Percentiles rank a stretch among this genome's conserved stretches.
Evolutionary conservation across 2,888 invertebrate species (phyloP).

Genomic region (Hydriomena furcata): DNA sequence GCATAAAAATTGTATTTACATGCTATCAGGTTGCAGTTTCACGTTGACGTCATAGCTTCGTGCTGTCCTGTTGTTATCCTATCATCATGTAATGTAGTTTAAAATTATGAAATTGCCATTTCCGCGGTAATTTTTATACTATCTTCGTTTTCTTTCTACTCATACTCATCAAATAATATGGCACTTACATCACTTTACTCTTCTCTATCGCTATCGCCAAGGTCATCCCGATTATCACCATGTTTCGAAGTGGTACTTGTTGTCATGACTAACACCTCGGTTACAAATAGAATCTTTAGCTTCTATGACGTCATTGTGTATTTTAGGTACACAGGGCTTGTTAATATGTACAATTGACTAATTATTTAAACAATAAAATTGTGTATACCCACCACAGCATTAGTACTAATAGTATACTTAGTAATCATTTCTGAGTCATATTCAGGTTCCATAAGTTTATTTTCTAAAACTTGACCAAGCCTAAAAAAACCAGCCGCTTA

Average conservation of each 20-base stretch:
- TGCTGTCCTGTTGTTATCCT: not conserved
- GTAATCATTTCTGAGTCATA: too few species aligned
- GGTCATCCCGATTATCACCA: slow-evolving; percentile 60
- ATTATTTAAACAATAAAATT: not conserved
- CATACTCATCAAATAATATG: slow-evolving; percentile 1
- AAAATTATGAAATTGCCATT: too few species aligned
- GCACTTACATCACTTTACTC: slow-evolving; percentile 35
- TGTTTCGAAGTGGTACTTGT: slow-evolving; percentile 49
- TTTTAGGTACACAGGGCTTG: slow-evolving; percentile 4
- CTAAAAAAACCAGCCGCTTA: too few species aligned
- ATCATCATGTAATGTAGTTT: too few species aligned
- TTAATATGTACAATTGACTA: not conserved
- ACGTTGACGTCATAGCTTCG: not conserved
- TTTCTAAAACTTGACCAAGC: too few species aligned
- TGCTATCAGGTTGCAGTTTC: slow-evolving; percentile 9
- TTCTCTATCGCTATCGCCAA: slow-evolving; percentile 46
- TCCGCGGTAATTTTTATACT: too few species aligned
- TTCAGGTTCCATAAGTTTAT: too few species aligned
- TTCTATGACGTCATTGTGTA: slow-evolving; percentile 21
- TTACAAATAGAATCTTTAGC: slow-evolving; percentile 31
- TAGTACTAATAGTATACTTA: too few species aligned
- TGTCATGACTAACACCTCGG: slow-evolving; percentile 52
- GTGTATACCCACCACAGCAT: too few species aligned
- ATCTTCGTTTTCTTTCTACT: not conserved
- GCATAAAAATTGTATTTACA: slow-evolving; percentile 42